Evolutionary conservation across 2,888 invertebrate species (phyloP).

Genomic region (Scrobipalpa costella): DNA sequence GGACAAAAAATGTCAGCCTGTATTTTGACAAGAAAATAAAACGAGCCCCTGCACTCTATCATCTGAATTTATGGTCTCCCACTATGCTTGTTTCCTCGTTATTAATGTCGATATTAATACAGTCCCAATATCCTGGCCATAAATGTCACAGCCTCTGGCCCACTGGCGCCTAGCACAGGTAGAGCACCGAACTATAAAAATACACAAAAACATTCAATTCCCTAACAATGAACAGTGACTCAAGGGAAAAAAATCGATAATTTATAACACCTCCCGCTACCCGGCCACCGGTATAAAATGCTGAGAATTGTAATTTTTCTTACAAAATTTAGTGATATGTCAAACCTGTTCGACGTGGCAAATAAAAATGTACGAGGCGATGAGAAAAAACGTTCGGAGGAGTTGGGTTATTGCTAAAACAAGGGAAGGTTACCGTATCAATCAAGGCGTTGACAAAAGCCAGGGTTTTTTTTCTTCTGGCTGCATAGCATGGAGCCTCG

Average conservation of each 20-base stretch:
- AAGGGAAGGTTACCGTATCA: constrained; percentile 78
- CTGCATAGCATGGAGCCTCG: constrained; percentile 27
- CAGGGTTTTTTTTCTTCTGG: constrained; percentile 60
- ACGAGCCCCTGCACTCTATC: constrained; percentile 57
- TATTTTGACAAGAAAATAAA: constrained; percentile 67
- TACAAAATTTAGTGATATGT: constrained; percentile 80
- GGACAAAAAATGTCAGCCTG: constrained; percentile 49
- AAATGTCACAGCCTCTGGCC: constrained; percentile 78
- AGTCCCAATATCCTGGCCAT: constrained; percentile 76
- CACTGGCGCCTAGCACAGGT: constrained; percentile 80
- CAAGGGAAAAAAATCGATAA: constrained; percentile 64
- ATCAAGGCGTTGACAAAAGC: constrained; percentile 79
- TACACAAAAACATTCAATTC: constrained; percentile 68
- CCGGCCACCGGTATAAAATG: constrained; percentile 72
- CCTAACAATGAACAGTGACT: constrained; percentile 67
- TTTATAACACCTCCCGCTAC: constrained; percentile 71
- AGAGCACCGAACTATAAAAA: constrained; percentile 62
- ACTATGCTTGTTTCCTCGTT: constrained; percentile 64
- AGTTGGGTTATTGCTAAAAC: constrained; percentile 78
- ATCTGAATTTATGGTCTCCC: constrained; percentile 68
- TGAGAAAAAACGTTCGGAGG: constrained; percentile 60
- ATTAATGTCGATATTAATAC: constrained; percentile 79
- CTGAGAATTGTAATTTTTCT: constrained; percentile 76
- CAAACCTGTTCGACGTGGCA: constrained; percentile 75
- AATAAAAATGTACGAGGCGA: constrained; percentile 74